Evolutionary conservation across 2,797 vertebrate genomes (phyloP).

Genomic region (Babyrousa celebensis): DNA sequence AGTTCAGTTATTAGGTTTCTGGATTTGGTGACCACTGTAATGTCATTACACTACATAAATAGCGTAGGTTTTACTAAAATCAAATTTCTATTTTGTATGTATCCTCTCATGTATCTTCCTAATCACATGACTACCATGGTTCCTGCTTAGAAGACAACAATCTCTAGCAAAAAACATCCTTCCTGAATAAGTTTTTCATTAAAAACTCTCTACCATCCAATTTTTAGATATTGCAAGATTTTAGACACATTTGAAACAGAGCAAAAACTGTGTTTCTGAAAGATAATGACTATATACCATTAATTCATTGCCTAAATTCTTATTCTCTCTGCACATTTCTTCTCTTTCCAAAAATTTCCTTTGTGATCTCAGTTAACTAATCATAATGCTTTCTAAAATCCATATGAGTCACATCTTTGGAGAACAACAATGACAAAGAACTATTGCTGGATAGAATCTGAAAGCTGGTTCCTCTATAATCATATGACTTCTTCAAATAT

Average conservation of each 20-base stretch:
- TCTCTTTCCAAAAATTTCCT: background rate
- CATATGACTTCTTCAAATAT: background rate
- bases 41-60: background rate
- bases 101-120: background rate
- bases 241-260: background rate
- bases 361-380: background rate
- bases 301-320: constrained; percentile 3
- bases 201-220: background rate
- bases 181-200: background rate
- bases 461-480: background rate
- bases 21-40: background rate
- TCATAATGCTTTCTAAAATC: background rate
- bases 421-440: background rate
- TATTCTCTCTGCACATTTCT: background rate
- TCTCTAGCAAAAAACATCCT: background rate
- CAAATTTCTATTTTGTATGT: background rate
- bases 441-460: background rate
- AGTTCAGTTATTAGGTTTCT: background rate
- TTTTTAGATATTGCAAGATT: background rate
- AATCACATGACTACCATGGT: background rate
- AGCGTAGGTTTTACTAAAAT: background rate
- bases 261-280: constrained; percentile 10
- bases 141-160: background rate
- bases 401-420: background rate
- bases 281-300: background rate